Base-by-base conservation (phyloP, 1,140 invertebrate species). In the Solenopsis fugax region DNA sequence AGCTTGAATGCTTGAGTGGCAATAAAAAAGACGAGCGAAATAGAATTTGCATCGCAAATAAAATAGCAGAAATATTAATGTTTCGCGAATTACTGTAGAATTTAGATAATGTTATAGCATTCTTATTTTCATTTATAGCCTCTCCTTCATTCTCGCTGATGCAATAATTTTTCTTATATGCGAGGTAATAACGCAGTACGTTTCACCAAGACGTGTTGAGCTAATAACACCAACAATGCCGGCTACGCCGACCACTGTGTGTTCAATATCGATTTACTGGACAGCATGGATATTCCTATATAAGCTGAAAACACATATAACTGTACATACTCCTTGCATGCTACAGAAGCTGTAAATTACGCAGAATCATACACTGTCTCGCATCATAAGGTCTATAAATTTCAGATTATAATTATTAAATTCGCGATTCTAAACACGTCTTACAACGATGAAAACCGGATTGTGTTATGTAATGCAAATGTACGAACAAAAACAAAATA, bases 281-380 rank as follows among this genome's bases (percentile, higher is more conserved):
- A 89, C 89, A 93, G 88, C 29, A 29, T 90, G 91, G 88, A 85
- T 91, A 92, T 92, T 71, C 88, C 87, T 91, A 50, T 92, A 72
- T 87, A 80, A 89, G 48, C 65, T 29, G 29, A 29, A 29, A 1
- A 29, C 2, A 29, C 29, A 29, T 29, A 86, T 56, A 71, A 87
- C 34, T 85, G 45, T 65, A 45, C 87, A 85, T 82, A 67, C 60
- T 62, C 56, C 56, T 90, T 67, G 81, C 76, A 81, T 89, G 90
- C 12, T 90, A 89, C 88, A 92, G 90, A 90, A 89, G 89, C 87
- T 93, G 91, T 88, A 89, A 89, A 92, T 92, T 78, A 91, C 86
- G 9, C 6, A 62, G 58, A 65, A 80, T 80, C 13, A 37, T 54
- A 69, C 12, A n/a, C 29, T 29, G 7, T 4, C 12, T 58, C 21